A percentile compares a stretch with the other conserved stretches of the same genome.
These are phyloP conservation scores for Bothrops jararaca DNA, from an alignment of 2,113 vertebrate genomes.

Conservation along the genomic window DNA sequence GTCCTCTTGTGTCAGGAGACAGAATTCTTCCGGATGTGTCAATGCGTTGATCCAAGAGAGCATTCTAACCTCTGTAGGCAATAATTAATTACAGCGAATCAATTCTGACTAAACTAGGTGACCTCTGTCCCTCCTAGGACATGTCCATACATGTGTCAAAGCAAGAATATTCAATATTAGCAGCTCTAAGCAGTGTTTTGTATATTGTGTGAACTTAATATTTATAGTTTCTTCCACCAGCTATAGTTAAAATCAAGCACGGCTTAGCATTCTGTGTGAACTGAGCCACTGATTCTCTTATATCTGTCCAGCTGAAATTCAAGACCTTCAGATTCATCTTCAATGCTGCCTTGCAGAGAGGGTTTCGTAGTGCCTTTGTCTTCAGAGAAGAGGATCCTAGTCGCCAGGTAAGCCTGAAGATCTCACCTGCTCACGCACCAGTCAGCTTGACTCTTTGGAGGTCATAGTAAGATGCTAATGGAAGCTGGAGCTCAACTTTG, in stretches of 20 bases:
- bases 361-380: slow-evolving; percentile 73
- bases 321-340: slow-evolving; percentile 65
- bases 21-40: neutral
- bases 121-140: neutral
- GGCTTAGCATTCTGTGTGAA: neutral
- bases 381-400: slow-evolving; percentile 75
- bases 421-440: too few relatives aligned
- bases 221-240: neutral
- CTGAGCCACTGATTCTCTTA: neutral
- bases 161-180: too few relatives aligned
- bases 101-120: neutral
- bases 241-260: neutral
- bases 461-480: too few relatives aligned
- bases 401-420: slow-evolving; percentile 66
- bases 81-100: neutral
- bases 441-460: neutral
- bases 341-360: slow-evolving; percentile 63
- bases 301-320: slow-evolving; percentile 70
- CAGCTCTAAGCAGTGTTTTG: neutral
- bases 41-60: neutral
- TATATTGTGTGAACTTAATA: neutral
- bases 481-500: neutral
- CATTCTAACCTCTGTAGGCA: neutral
- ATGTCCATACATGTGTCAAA: neutral
- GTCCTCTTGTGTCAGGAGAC: neutral